phyloP scores from a whole-genome alignment of 2,113 vertebrate genomes.

The Conger conger region DNA sequence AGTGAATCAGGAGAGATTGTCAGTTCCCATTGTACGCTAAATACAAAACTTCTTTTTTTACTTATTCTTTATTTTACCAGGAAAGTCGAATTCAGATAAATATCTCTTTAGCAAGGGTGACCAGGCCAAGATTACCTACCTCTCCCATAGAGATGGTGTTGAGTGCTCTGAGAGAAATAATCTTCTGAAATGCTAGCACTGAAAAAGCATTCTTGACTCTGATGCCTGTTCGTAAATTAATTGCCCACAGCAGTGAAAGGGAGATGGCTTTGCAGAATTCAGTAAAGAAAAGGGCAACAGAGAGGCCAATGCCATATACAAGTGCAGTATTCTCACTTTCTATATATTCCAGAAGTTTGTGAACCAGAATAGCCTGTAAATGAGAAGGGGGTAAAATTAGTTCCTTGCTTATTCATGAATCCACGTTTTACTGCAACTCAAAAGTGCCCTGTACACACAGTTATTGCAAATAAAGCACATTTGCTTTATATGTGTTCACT shows the following conservation, averaged over 20 bases:
- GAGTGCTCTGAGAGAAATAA: slow-evolving; percentile 67
- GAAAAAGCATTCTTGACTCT: slow-evolving; percentile 72
- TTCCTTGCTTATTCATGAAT: too few relatives aligned
- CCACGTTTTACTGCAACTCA: not conserved
- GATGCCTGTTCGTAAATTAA: slow-evolving; percentile 73
- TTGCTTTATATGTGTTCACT: not conserved
- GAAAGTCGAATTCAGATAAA: too few relatives aligned
- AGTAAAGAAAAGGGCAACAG: slow-evolving; percentile 64
- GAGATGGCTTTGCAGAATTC: slow-evolving; percentile 71
- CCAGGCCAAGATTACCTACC: slow-evolving; percentile 63
- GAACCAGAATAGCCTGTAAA: slow-evolving; percentile 68
- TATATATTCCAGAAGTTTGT: slow-evolving; percentile 64
- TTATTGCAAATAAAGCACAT: not conserved
- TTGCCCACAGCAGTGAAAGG: slow-evolving; percentile 67
- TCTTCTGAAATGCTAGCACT: slow-evolving; percentile 68
- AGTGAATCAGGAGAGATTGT: not conserved
- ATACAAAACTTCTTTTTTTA: too few relatives aligned
- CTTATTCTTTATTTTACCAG: too few relatives aligned
- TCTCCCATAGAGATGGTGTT: slow-evolving; percentile 69
- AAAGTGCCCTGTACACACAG: not conserved
- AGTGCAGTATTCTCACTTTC: slow-evolving; percentile 30
- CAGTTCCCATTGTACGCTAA: not conserved
- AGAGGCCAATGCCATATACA: slow-evolving; percentile 62
- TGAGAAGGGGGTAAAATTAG: slow-evolving; percentile 23
- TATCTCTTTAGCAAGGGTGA: too few relatives aligned